Conservation (phyloP, 2,888 invertebrate species). For the Clusia tigrina region DNA sequence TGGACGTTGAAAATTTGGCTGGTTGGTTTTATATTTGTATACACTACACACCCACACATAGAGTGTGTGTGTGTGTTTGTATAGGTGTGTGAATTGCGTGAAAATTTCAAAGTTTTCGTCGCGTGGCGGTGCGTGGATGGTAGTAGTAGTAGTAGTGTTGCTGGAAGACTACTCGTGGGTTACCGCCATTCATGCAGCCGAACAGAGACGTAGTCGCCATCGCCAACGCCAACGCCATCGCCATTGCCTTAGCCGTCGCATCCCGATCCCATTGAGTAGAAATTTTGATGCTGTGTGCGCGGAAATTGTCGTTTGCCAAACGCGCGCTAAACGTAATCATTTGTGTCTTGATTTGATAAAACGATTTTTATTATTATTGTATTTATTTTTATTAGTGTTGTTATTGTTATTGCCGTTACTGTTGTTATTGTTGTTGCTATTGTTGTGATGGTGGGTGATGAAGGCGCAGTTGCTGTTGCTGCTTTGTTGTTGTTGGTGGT, state of each 20-base stretch:
- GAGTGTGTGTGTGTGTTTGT: background rate
- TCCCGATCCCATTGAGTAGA: background rate
- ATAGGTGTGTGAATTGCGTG: background rate
- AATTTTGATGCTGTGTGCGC: background rate
- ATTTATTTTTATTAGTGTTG: background rate
- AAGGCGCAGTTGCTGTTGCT: no score
- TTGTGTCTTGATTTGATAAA: slow-evolving; percentile 3
- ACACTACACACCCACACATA: background rate
- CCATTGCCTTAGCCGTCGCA: no score
- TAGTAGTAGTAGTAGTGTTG: background rate
- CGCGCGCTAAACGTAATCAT: background rate
- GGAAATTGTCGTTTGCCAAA: background rate
- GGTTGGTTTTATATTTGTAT: background rate
- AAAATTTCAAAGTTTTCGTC: background rate
- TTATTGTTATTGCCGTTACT: background rate
- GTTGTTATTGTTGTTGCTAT: no score
- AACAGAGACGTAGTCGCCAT: background rate
- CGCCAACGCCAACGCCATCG: no score
- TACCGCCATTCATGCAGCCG: background rate
- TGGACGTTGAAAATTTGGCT: background rate
- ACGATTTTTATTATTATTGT: background rate
- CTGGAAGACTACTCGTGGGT: no score
- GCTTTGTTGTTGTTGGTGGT: background rate
- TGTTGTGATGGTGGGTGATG: no score
- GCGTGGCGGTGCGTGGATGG: no score